Evolutionary conservation across 2,888 invertebrate species (phyloP).

Genomic region (Orchestes rusci): DNA sequence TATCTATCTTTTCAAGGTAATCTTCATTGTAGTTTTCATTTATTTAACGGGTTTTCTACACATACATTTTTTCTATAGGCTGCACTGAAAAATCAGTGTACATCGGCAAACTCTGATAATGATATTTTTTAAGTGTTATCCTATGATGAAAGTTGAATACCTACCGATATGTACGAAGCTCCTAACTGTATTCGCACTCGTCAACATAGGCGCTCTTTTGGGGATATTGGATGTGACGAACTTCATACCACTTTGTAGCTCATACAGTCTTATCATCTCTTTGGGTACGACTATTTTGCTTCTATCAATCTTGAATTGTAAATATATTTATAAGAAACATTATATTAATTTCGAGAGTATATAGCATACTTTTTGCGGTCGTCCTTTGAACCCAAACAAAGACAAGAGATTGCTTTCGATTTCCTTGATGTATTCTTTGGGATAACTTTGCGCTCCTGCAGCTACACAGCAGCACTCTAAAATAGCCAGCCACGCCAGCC

Average conservation of each 20-base stretch:
- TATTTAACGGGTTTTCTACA: too few species aligned
- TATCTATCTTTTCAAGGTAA: too few species aligned
- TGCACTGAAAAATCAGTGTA: too few species aligned
- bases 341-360: background rate
- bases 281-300: slow-evolving; percentile 60
- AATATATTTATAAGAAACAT: background rate
- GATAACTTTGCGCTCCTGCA: slow-evolving; percentile 30
- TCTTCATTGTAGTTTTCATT: too few species aligned
- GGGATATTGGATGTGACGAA: slow-evolving; percentile 59
- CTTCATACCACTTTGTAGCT: slow-evolving; percentile 56
- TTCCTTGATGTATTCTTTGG: slow-evolving; percentile 41
- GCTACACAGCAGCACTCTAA: slow-evolving; percentile 26
- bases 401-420: slow-evolving; percentile 56
- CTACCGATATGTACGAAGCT: slow-evolving; percentile 75
- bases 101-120: too few species aligned
- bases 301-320: slow-evolving; percentile 36
- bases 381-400: slow-evolving; percentile 52
- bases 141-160: too few species aligned
- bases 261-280: slow-evolving; percentile 74
- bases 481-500: slow-evolving; percentile 31
- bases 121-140: too few species aligned
- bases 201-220: slow-evolving; percentile 60
- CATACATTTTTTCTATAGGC: too few species aligned
- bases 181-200: slow-evolving; percentile 77
- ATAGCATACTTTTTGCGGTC: slow-evolving; percentile 33